Percentiles rank a stretch among this genome's conserved stretches.
These are phyloP conservation scores for Parus major DNA, from an alignment of 2,113 vertebrate genomes.

Conservation along the genomic window DNA sequence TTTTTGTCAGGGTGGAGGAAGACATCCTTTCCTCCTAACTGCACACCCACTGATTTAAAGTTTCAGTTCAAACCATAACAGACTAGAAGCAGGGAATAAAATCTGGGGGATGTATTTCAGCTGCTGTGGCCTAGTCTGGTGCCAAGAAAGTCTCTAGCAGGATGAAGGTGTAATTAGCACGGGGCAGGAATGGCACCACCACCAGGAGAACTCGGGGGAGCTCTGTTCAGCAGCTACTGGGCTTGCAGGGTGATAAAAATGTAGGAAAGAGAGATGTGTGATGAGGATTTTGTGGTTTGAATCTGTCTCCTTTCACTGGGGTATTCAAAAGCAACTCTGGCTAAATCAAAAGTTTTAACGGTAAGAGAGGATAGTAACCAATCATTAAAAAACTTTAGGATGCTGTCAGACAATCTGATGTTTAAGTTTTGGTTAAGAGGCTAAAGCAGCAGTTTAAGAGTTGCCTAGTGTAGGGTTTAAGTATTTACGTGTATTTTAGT, in stretches of 20 bases:
- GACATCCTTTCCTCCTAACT: neutral
- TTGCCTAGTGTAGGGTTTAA: neutral
- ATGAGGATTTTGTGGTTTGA: neutral
- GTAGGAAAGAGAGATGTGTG: neutral
- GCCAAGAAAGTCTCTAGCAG: neutral
- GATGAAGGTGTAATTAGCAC: neutral
- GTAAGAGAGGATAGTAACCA: neutral
- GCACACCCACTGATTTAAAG: too few species aligned
- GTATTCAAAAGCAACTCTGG: neutral
- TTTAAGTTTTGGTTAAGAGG: neutral
- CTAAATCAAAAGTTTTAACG: neutral
- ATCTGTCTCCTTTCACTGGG: neutral
- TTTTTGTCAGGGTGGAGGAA: neutral
- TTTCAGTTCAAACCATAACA: neutral
- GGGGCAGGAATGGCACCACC: rapidly evolving
- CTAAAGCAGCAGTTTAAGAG: neutral
- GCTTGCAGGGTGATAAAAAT: neutral
- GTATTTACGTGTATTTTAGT: conserved; percentile 15
- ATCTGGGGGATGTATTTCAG: neutral
- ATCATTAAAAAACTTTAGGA: neutral
- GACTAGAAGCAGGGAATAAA: neutral
- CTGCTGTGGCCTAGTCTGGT: neutral
- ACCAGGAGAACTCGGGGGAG: neutral
- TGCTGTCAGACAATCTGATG: neutral
- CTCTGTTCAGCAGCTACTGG: neutral